Conservation (phyloP, 2,888 invertebrate species). For the Aphidius colemani region DNA sequence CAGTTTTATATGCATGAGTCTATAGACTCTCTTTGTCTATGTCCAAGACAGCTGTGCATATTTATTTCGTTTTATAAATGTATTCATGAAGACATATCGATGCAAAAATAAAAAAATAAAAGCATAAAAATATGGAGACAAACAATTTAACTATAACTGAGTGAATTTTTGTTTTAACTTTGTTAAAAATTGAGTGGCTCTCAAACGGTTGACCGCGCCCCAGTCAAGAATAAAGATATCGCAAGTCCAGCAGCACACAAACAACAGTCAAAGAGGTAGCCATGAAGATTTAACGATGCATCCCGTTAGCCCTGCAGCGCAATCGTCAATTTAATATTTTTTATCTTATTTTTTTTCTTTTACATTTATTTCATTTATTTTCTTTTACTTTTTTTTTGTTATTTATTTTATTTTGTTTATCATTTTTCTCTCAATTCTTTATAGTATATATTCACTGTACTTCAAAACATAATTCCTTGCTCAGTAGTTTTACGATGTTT, state of each 20-base stretch:
- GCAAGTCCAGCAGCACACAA: slow-evolving; percentile 8
- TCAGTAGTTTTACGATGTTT: slow-evolving; percentile 18
- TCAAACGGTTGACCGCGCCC: slow-evolving; percentile 34
- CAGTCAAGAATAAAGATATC: slow-evolving; percentile 24
- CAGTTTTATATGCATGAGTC: no score
- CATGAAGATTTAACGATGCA: slow-evolving; percentile 25
- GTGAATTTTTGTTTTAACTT: slow-evolving; percentile 4
- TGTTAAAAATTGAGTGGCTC: slow-evolving; percentile 6
- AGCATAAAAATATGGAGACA: slow-evolving; percentile 7
- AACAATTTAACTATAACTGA: slow-evolving; percentile 10
- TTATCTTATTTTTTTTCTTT: background rate
- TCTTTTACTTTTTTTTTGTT: slow-evolving; percentile 6
- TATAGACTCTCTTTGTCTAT: no score
- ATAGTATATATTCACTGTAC: no score
- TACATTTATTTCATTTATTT: background rate
- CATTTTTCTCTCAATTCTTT: no score
- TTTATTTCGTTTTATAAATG: no score
- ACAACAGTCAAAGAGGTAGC: slow-evolving; percentile 3
- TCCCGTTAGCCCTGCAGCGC: slow-evolving; percentile 24
- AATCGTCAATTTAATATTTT: slow-evolving; percentile 11
- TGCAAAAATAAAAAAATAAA: no score
- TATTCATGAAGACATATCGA: no score
- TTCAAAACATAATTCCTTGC: slow-evolving; percentile 13
- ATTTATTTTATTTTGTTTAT: background rate
- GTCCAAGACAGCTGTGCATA: no score